Evolutionary conservation across 92 coral and sea anemone genomes (phyloP).

Genomic region (Palythoa caribaeorum): DNA sequence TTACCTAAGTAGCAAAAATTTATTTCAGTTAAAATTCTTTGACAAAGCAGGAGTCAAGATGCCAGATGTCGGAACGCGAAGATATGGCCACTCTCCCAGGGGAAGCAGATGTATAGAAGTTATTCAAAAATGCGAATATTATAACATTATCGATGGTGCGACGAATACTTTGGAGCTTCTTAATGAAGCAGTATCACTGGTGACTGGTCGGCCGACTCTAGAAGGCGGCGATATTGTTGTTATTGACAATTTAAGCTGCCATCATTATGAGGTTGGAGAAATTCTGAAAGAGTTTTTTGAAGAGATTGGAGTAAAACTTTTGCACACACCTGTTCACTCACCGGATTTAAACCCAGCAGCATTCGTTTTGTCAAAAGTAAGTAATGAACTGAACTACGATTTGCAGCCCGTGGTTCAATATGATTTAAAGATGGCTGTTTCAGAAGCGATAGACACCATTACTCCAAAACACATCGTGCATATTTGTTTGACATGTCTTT

Average conservation of each 20-base stretch:
- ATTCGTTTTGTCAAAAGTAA: slow-evolving; percentile 61
- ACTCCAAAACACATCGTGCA: neutral
- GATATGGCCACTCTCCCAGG: slow-evolving; percentile 48
- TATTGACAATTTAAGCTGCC: slow-evolving; percentile 67
- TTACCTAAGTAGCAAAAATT: slow-evolving; percentile 28
- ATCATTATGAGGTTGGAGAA: slow-evolving; percentile 71
- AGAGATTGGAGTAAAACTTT: slow-evolving; percentile 59
- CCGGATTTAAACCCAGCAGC: slow-evolving; percentile 72
- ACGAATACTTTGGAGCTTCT: slow-evolving; percentile 20
- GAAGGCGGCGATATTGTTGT: slow-evolving; percentile 59
- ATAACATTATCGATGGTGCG: neutral
- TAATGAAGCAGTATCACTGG: slow-evolving; percentile 38
- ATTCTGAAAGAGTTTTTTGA: slow-evolving; percentile 54
- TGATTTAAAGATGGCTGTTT: neutral
- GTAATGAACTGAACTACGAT: slow-evolving; percentile 47
- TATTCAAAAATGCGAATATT: slow-evolving; percentile 1
- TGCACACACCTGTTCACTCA: slow-evolving; percentile 66
- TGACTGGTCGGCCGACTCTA: slow-evolving; percentile 46
- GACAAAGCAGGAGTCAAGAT: slow-evolving; percentile 65
- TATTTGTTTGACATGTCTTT: slow-evolving; percentile 9
- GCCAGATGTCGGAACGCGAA: slow-evolving; percentile 41
- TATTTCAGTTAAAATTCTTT: slow-evolving; percentile 40
- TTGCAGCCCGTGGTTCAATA: slow-evolving; percentile 12
- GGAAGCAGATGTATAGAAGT: slow-evolving; percentile 53
- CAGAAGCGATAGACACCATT: neutral